phyloP scores from a whole-genome alignment of 1,140 invertebrate genomes.

The Triops cancriformis region DNA sequence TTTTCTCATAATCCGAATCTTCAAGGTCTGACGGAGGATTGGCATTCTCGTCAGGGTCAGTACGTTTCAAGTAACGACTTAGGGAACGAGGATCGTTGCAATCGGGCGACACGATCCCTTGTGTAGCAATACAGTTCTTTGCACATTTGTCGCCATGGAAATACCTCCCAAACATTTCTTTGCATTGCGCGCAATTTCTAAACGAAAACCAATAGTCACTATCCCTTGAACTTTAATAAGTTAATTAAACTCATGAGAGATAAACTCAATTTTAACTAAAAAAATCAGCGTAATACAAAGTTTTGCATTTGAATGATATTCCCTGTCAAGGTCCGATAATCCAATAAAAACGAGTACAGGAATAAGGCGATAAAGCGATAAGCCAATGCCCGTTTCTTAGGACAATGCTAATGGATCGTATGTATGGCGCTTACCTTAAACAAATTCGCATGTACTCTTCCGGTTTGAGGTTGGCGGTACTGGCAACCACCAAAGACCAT shows the following conservation, averaged over 20 bases:
- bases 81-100: slow-evolving; percentile 42
- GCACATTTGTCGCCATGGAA: slow-evolving; percentile 43
- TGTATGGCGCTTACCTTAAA: background rate
- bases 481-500: background rate
- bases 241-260: too few relatives aligned
- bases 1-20: background rate
- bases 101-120: slow-evolving; percentile 36
- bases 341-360: too few relatives aligned
- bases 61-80: slow-evolving; percentile 36
- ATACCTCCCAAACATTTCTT: slow-evolving; percentile 44
- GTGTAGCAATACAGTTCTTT: slow-evolving; percentile 38
- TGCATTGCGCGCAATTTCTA: slow-evolving; percentile 45
- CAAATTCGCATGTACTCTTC: background rate
- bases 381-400: background rate
- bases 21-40: background rate
- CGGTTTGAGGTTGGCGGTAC: background rate
- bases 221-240: too few relatives aligned
- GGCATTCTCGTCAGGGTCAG: background rate
- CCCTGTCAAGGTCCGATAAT: too few relatives aligned
- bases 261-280: too few relatives aligned
- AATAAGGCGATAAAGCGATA: too few relatives aligned
- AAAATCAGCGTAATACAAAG: too few relatives aligned
- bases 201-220: background rate
- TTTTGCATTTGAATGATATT: too few relatives aligned
- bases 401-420: background rate